Evolutionary conservation across 2,797 vertebrate species (phyloP), one percentile per base, ranked within the genome.

Genomic region (Smutsia gigantea): DNA sequence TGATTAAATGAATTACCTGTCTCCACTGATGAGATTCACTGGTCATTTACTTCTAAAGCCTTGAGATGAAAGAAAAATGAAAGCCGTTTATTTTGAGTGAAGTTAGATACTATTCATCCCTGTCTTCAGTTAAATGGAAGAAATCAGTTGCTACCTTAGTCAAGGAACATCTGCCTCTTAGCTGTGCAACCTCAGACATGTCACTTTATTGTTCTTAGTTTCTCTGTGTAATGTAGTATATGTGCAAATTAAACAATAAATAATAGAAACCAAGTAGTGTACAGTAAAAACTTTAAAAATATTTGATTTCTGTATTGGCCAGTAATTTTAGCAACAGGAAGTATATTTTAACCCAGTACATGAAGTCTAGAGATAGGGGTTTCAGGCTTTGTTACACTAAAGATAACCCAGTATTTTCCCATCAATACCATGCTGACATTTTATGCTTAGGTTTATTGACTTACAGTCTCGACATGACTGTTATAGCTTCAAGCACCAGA

Each of bases 1-100:
- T 27, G 13, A 75, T 66, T 57, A 88, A 78, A 64, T 64, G 14
- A 96, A 39, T 64, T 57, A 49, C 13, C 11, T 74, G 4, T 90
- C 7, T 61, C 46, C 29, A 64, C 11, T 83, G n/a, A 59, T 68
- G 19, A 63, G 37, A 61, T 39, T 71, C 11, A 42, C 2, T 84
- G 12, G 55, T 77, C 8, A 87, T 49, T 93, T 85, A 84, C 77
- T 87, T 95, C n/a, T 83, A 81, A 61, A 93, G 7, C 37, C 10
- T 77, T 42, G 81, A 86, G 19, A 9, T 63, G 64, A 87, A 93
- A 82, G 8, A 39, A 71, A 89, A 96, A 34, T 66, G 11, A 25
- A 25, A 74, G 53, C 13, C 8, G 34, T 74, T 72, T 29, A 49
- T 11, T 87, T 69, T 77, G 59, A 81, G 23, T 49, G 17, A 10